phyloP scores from a whole-genome alignment of 2,113 vertebrate genomes.

The Vidua chalybeata region DNA sequence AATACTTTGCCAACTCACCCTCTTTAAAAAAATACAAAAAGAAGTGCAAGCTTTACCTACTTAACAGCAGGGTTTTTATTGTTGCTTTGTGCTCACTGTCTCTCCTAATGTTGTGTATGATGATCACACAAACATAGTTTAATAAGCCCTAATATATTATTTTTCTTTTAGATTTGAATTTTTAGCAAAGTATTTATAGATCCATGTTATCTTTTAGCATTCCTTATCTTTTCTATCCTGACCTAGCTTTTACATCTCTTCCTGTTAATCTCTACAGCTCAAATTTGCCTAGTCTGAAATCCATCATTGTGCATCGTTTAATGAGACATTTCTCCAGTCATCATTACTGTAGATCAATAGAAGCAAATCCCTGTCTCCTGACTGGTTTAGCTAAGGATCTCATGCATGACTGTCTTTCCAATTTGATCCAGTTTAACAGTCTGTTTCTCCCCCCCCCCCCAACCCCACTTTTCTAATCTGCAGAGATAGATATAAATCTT shows the following conservation, averaged over 20 bases:
- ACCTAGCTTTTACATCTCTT: background rate
- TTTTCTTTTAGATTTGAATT: background rate
- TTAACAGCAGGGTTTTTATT: background rate
- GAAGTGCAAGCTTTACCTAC: background rate
- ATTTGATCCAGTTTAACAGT: constrained; percentile 57
- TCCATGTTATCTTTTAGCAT: background rate
- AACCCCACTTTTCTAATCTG: constrained; percentile 33
- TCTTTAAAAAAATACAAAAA: background rate
- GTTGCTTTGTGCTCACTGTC: background rate
- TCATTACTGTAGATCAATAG: constrained; percentile 56
- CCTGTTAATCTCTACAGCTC: background rate
- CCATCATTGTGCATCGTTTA: background rate
- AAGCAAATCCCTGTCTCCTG: constrained; percentile 67
- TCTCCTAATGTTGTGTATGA: background rate
- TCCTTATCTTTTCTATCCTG: background rate
- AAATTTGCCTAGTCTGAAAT: constrained; percentile 29
- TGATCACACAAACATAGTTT: background rate
- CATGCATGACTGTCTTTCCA: constrained; percentile 58
- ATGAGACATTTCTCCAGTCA: constrained; percentile 49
- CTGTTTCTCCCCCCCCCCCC: constrained; percentile 10
- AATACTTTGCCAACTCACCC: background rate
- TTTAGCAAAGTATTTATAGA: background rate
- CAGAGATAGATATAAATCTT: constrained; percentile 48
- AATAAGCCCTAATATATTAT: background rate
- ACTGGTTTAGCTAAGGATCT: constrained; percentile 61